Evolutionary conservation across 2,113 vertebrate genomes (phyloP).

Genomic region (Holacanthus passer): DNA sequence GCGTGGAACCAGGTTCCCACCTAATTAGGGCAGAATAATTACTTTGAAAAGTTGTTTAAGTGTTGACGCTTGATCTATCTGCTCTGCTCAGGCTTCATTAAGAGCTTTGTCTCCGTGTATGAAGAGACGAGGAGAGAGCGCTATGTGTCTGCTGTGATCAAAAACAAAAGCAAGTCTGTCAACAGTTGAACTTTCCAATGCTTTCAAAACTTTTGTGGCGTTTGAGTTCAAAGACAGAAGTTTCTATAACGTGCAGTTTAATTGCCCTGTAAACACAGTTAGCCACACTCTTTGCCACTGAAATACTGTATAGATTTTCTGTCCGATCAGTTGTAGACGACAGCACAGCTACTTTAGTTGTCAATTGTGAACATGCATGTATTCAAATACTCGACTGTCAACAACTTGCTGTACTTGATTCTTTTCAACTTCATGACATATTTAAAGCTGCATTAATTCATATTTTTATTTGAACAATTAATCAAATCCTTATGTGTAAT

Average conservation of each 20-base stretch:
- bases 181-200: slow-evolving; percentile 25
- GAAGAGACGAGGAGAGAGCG: too few relatives aligned
- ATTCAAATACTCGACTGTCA: neutral
- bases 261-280: neutral
- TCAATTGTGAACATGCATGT: neutral
- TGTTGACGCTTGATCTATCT: slow-evolving; percentile 61
- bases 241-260: neutral
- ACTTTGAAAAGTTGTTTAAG: slow-evolving; percentile 69
- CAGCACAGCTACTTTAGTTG: neutral
- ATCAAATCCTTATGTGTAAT: too few relatives aligned
- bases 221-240: neutral
- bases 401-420: neutral
- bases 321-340: neutral
- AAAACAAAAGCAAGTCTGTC: slow-evolving; percentile 48
- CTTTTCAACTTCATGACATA: neutral
- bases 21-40: slow-evolving; percentile 78
- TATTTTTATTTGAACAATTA: neutral
- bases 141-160: slow-evolving; percentile 2
- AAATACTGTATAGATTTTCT: neutral
- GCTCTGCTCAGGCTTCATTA: slow-evolving; percentile 64
- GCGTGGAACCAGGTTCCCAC: slow-evolving; percentile 64
- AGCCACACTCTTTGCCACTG: neutral
- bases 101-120: slow-evolving; percentile 43
- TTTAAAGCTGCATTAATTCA: neutral
- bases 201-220: slow-evolving; percentile 20